Conservation (phyloP, 2,797 vertebrate genomes). For the Microctenopoma steveboyesi region DNA sequence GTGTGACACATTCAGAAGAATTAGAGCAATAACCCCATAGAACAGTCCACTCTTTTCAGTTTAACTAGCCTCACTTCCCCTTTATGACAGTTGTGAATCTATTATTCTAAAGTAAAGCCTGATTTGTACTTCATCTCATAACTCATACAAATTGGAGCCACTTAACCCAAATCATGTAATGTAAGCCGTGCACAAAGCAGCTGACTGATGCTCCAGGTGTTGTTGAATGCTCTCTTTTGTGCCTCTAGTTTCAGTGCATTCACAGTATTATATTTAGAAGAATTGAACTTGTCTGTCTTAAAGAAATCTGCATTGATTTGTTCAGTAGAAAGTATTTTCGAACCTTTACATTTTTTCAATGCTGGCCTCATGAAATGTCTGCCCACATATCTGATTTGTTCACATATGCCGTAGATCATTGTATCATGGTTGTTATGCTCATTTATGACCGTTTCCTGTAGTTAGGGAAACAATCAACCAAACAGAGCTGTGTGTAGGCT, state of each 20-base stretch:
- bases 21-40: constrained; percentile 14
- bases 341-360: background rate
- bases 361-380: background rate
- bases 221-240: too few relatives aligned
- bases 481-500: background rate
- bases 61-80: constrained; percentile 12
- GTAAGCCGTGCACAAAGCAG: background rate
- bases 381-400: background rate
- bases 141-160: constrained; percentile 1
- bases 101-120: background rate
- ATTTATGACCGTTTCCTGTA: too few relatives aligned
- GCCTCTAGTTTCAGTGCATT: background rate
- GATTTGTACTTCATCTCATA: constrained; percentile 20
- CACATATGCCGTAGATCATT: background rate
- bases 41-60: constrained; percentile 22
- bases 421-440: background rate
- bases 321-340: too few relatives aligned
- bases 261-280: background rate
- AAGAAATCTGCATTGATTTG: too few relatives aligned
- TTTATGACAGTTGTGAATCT: constrained; percentile 21
- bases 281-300: background rate
- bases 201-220: background rate
- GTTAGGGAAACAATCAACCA: too few relatives aligned
- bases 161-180: background rate
- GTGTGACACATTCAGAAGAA: constrained; percentile 48